These are phyloP conservation scores for Macropodus opercularis DNA, from an alignment of 2,797 vertebrate species.

Conservation along the genomic window DNA sequence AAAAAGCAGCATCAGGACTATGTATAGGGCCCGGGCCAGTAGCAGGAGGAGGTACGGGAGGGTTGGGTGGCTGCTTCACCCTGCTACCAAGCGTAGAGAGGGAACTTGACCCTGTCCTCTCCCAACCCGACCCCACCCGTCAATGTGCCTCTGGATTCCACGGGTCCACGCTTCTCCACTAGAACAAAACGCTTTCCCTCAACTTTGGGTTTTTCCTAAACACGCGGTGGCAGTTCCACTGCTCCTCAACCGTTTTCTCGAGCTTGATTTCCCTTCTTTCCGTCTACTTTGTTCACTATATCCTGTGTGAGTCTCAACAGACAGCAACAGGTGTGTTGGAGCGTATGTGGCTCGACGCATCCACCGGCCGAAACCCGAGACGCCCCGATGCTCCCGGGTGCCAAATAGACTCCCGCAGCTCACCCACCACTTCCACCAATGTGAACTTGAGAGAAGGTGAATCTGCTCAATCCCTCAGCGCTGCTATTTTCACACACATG, in stretches of 20 bases:
- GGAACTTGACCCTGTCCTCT: constrained; percentile 72
- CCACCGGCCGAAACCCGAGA: constrained; percentile 82
- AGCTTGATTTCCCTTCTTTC: not conserved
- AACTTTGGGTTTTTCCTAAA: constrained; percentile 6
- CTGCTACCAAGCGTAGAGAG: constrained; percentile 64
- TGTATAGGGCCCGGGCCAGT: constrained; percentile 82
- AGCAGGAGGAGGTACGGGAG: constrained; percentile 52
- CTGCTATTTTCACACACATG: constrained; percentile 78
- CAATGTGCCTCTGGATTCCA: constrained; percentile 1
- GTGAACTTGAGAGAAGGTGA: constrained; percentile 86
- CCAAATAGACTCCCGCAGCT: constrained; percentile 83
- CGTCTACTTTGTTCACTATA: not conserved
- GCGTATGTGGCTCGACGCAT: constrained; percentile 61
- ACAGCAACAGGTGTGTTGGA: constrained; percentile 83
- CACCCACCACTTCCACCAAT: constrained; percentile 74
- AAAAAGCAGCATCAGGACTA: constrained; percentile 82
- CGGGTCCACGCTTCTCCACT: constrained; percentile 8
- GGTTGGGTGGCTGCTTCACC: constrained; percentile 56
- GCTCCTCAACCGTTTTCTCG: constrained; percentile 1
- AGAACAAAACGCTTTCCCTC: constrained; percentile 9
- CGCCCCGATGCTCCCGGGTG: constrained; percentile 70
- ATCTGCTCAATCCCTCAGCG: constrained; percentile 73
- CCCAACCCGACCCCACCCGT: constrained; percentile 34
- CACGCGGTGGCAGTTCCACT: not conserved
- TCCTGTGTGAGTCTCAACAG: constrained; percentile 51